Base-by-base conservation (phyloP, 2,797 vertebrate species). In the Enteromius paludinosus region DNA sequence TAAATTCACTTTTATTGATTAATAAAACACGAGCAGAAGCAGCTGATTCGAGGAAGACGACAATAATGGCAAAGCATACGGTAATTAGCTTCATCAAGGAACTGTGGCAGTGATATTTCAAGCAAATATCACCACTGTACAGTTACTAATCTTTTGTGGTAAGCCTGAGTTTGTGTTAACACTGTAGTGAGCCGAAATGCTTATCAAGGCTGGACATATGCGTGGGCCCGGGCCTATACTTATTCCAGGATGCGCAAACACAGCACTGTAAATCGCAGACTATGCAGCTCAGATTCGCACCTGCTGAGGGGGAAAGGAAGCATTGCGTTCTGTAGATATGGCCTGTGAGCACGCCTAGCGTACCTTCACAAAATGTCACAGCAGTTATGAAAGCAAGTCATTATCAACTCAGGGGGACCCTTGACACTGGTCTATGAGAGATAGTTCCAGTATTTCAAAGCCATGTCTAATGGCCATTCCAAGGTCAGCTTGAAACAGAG, bases 391-490 rank as follows among this genome's bases (percentile, higher is more conserved):
- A 85, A 86, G 80, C 74, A 79, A 85, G 83, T 74, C 81, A 86
- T 86, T 92, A 94, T 92, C 92, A 92, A 93, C 92, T 91, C 89
- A 20, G 82, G 89, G 88, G 88, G 93, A 93, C 81, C 78, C 73
- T 92, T 62, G 75, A 83, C 81, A 83, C 81, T 77, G 85, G 70
- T 82, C 84, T 85, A 77, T n/a, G 45, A 82, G 71, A 78, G 43
- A 80, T 93, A 87, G 90, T 90, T 87, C 91, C 88, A 87, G 87
- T 89, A 89, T 83, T 92, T 89, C 87, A 87, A 88, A 88, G 88
- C 87, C 91, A 80, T 92, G 92, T 94, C 92, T 91, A 88, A 77
- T 87, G 79, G 89, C 88, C 92, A 92, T 92, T 89, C 86, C 87
- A 86, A 80, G 84, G 89, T 88, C 83, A 77, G 88, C 87, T 88